Base-by-base conservation (phyloP, 37 sponge, comb jelly and placozoan species). In the Oopsacas minuta region DNA sequence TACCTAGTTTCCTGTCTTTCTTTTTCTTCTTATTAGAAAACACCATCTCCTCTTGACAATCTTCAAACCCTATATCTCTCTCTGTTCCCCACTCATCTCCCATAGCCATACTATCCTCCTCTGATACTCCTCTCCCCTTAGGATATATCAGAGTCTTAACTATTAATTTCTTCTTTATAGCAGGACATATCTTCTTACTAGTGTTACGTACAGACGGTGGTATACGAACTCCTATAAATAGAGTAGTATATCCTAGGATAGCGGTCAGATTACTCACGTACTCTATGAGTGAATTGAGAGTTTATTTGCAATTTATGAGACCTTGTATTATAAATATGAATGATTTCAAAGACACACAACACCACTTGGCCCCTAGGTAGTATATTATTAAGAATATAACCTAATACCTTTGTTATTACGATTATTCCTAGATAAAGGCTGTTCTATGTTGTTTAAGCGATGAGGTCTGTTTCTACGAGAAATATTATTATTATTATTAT, bases 51-150 rank as follows among this genome's bases (percentile, higher is more conserved):
- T 10, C 20, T 3, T 10, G 75, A 61, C 75, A 61, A 12, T 61
- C 75, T 12, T 61, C 75, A 34, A 61, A 61, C 30, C 75, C 75
- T 25, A 34, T 25, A 12, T 61, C 75, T 61, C 30, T 61, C 75
- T 61, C 75, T 5, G 75, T 61, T 61, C 75, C 75, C 75, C 75
- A 61, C 30, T 61, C 75, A 34, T 61, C 75, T 34, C 75, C 75
- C 75, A 61, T 61, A 34, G 75, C 75, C 75, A 61, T 61, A 34
- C 75, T 61, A 61, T 61, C 75, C 32, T 61, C 75, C 75, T 61
- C 75, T 5, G 75, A 61, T 3, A n/a, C 75, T 5, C 75, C 75
- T 3, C 75, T 3, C 20, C 17, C 17, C 22, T 61, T 61, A 3
- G 75, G 17, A 34, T 20, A 61, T 61, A 61, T 61, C 20, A 61